phyloP scores from a whole-genome alignment of 2,888 invertebrate genomes.

The Dryomyza anilis region DNA sequence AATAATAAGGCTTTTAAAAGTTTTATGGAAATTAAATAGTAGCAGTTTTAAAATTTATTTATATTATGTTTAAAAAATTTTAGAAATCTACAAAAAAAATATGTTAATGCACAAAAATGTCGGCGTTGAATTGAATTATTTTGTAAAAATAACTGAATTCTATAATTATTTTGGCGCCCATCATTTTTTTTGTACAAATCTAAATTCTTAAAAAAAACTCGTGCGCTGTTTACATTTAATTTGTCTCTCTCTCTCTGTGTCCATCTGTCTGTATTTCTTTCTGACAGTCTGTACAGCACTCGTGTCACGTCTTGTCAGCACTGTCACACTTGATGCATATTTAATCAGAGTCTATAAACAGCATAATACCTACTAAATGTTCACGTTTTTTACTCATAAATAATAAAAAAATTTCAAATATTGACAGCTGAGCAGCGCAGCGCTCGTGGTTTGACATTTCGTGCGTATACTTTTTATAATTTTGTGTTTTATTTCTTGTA shows the following conservation, averaged over 20 bases:
- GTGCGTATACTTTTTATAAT: background rate
- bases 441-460: too few species aligned
- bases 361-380: background rate
- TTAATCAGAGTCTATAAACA: conserved; percentile 5
- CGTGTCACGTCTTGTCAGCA: background rate
- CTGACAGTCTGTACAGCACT: background rate
- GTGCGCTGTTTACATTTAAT: conserved; percentile 1
- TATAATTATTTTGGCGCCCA: conserved; percentile 5
- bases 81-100: too few species aligned
- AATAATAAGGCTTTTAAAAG: too few species aligned
- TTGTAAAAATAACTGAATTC: too few species aligned
- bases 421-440: conserved; percentile 17
- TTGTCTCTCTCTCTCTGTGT: background rate
- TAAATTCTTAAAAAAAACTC: background rate
- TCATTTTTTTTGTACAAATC: background rate
- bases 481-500: background rate
- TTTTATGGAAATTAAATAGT: too few species aligned
- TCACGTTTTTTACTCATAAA: conserved; percentile 17
- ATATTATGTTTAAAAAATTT: too few species aligned
- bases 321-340: conserved; percentile 19
- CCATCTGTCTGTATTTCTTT: background rate
- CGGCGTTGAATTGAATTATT: too few species aligned
- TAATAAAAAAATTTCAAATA: conserved; percentile 21
- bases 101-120: too few species aligned
- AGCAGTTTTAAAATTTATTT: too few species aligned